These are phyloP conservation scores for Sternarchorhynchus goeldii DNA, from an alignment of 2,797 vertebrate species.

Conservation along the genomic window DNA sequence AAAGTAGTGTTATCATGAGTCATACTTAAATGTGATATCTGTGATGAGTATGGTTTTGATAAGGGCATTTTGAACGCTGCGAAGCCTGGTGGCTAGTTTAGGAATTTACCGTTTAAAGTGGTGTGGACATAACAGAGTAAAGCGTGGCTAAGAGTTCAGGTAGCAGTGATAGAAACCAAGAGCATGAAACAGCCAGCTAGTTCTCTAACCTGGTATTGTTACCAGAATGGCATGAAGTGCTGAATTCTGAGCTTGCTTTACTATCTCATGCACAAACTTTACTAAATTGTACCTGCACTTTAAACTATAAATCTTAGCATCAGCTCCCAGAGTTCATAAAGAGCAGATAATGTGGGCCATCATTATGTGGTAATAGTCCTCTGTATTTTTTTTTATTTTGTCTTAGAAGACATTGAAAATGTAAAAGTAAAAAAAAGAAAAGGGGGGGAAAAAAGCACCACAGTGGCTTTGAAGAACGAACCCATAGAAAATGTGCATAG, in stretches of 20 bases:
- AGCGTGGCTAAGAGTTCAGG: too few relatives aligned
- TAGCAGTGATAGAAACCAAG: background rate
- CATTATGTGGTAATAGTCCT: constrained; percentile 20
- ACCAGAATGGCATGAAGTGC: background rate
- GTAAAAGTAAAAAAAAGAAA: background rate
- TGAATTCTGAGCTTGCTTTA: background rate
- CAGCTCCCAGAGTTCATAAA: background rate
- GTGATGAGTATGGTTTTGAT: constrained; percentile 4
- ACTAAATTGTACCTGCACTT: background rate
- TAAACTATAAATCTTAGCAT: constrained; percentile 1
- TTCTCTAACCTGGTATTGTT: background rate
- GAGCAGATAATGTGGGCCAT: background rate
- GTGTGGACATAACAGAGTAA: background rate
- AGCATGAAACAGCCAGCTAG: background rate
- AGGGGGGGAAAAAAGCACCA: constrained; percentile 48
- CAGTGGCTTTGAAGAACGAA: constrained; percentile 58
- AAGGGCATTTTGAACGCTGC: background rate
- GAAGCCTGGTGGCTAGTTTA: background rate
- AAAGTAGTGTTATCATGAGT: constrained; percentile 4
- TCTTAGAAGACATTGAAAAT: constrained; percentile 40
- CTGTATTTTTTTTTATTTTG: constrained; percentile 39
- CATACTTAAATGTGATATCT: background rate
- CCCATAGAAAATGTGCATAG: constrained; percentile 24
- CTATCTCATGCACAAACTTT: too few relatives aligned
- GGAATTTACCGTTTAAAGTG: constrained; percentile 14